Percentiles rank a stretch among this genome's conserved stretches.
Conservation (phyloP, 2,888 invertebrate species). For the Pinctada fucata region DNA sequence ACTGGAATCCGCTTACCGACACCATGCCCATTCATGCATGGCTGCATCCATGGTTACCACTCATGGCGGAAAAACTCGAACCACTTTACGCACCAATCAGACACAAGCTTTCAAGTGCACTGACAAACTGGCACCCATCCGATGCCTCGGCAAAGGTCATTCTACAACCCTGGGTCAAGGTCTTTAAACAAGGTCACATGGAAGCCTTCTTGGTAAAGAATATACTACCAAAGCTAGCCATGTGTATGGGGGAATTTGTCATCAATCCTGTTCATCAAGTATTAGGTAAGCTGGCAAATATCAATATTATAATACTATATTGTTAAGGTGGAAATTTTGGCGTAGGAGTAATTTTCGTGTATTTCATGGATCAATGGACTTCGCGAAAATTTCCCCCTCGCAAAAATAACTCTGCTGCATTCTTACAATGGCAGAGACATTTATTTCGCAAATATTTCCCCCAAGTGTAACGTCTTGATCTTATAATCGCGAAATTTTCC, state of each 20-base stretch:
- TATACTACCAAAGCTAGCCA: slow-evolving; percentile 75
- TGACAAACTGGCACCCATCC: slow-evolving; percentile 96
- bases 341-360: too few species aligned
- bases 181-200: slow-evolving; percentile 84
- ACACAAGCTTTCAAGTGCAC: slow-evolving; percentile 91
- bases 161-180: slow-evolving; percentile 91
- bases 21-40: slow-evolving; percentile 96
- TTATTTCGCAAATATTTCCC: too few species aligned
- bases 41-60: slow-evolving; percentile 96
- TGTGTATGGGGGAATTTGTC: slow-evolving; percentile 72
- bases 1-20: slow-evolving; percentile 97
- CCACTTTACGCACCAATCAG: slow-evolving; percentile 92
- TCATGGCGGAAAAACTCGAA: slow-evolving; percentile 81
- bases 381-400: too few species aligned
- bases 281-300: slow-evolving; percentile 60
- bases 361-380: too few species aligned
- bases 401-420: too few species aligned
- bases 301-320: neutral
- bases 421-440: too few species aligned
- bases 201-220: slow-evolving; percentile 90
- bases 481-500: too few species aligned
- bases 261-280: slow-evolving; percentile 76
- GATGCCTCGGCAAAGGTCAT: slow-evolving; percentile 95
- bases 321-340: too few species aligned
- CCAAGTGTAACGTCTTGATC: too few species aligned